phyloP scores from a whole-genome alignment of 2,888 invertebrate genomes.

The Tipula unca region DNA sequence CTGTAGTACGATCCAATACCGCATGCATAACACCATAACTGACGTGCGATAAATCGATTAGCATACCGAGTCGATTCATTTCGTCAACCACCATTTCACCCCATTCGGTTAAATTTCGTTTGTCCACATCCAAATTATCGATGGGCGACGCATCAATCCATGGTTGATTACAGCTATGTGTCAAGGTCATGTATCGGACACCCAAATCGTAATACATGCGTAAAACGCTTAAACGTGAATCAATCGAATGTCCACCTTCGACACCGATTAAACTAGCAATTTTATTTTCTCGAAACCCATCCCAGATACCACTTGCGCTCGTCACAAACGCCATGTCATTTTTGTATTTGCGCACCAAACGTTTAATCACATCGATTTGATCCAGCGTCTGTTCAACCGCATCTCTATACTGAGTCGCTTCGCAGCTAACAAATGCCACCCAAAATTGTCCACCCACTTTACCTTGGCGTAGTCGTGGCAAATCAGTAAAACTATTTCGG shows the following conservation, averaged over 20 bases:
- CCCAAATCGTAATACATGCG: slow-evolving; percentile 52
- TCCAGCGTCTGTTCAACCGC: slow-evolving; percentile 49
- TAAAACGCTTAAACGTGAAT: slow-evolving; percentile 47
- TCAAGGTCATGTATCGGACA: slow-evolving; percentile 52
- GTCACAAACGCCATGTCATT: slow-evolving; percentile 39
- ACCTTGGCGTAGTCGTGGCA: slow-evolving; percentile 44
- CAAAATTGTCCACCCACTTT: slow-evolving; percentile 54
- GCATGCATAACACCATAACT: slow-evolving; percentile 50
- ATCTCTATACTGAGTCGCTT: slow-evolving; percentile 45
- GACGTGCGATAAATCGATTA: slow-evolving; percentile 53
- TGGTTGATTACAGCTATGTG: slow-evolving; percentile 53
- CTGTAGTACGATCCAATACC: slow-evolving; percentile 44
- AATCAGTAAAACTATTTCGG: slow-evolving; percentile 44
- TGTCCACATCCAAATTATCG: slow-evolving; percentile 18
- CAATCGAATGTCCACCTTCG: slow-evolving; percentile 54
- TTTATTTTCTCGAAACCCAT: slow-evolving; percentile 43
- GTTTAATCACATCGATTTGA: slow-evolving; percentile 53
- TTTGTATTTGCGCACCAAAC: slow-evolving; percentile 43
- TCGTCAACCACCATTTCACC: slow-evolving; percentile 43
- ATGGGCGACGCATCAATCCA: slow-evolving; percentile 38
- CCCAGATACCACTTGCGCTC: slow-evolving; percentile 38
- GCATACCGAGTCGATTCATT: slow-evolving; percentile 58
- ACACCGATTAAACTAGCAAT: slow-evolving; percentile 51
- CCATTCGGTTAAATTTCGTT: slow-evolving; percentile 22
- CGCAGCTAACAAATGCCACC: slow-evolving; percentile 49